Evolutionary conservation across 2,113 vertebrate genomes (phyloP).

Genomic region (Percopsis transmontana): DNA sequence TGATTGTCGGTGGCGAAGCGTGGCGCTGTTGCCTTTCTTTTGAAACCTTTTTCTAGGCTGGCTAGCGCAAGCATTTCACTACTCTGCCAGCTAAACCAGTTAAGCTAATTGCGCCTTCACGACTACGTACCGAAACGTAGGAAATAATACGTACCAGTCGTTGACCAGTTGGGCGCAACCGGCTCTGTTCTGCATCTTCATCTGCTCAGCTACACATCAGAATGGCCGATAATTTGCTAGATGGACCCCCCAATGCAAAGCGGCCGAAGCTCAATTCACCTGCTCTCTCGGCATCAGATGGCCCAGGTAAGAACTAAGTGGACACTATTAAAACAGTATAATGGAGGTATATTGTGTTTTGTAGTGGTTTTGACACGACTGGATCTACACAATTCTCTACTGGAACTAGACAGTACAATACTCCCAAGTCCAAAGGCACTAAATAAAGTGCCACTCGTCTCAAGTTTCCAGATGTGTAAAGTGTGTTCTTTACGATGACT

Average conservation of each 20-base stretch:
- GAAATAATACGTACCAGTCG: conserved; percentile 12
- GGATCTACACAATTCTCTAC: no score
- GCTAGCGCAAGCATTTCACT: conserved; percentile 57
- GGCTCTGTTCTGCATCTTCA: conserved; percentile 33
- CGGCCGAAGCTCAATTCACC: conserved; percentile 94
- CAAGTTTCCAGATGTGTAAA: no score
- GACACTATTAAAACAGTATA: background rate
- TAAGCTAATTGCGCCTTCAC: conserved; percentile 32
- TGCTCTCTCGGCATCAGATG: conserved; percentile 87
- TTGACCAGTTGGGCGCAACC: conserved; percentile 24
- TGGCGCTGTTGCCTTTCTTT: conserved; percentile 87
- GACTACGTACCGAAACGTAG: conserved; percentile 37
- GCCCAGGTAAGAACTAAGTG: conserved; percentile 84
- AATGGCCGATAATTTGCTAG: conserved; percentile 96
- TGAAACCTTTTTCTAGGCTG: conserved; percentile 64
- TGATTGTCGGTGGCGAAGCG: conserved; percentile 83
- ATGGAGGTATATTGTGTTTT: background rate
- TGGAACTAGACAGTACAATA: no score
- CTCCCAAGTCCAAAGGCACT: no score
- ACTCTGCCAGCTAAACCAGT: conserved; percentile 60
- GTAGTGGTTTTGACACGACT: no score
- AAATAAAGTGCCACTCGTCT: no score
- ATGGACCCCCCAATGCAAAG: conserved; percentile 92
- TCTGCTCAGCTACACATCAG: conserved; percentile 33
- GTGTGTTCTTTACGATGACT: no score